phyloP scores from a whole-genome alignment of 1,140 invertebrate species.

The Hesperophylax magnus region DNA sequence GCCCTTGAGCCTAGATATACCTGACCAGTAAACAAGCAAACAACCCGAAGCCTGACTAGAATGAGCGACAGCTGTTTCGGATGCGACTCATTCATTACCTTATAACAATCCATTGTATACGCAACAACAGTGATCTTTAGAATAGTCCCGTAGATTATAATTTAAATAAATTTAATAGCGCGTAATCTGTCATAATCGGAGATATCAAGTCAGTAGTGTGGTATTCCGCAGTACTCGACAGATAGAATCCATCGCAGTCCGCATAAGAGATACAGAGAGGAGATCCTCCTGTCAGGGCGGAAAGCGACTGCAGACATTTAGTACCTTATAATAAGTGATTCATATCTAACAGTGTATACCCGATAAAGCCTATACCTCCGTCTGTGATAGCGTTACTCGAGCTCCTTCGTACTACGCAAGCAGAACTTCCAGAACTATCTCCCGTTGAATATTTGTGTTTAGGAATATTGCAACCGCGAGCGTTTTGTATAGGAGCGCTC shows the following conservation, averaged over 20 bases:
- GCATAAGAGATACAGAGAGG: neutral
- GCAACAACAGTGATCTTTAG: slow-evolving; percentile 36
- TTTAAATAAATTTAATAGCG: neutral
- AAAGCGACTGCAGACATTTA: neutral
- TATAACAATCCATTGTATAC: slow-evolving; percentile 43
- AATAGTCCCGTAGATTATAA: slow-evolving; percentile 36
- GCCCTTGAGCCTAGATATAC: neutral
- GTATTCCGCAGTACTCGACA: slow-evolving; percentile 9
- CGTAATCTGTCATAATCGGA: neutral
- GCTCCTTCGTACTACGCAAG: neutral
- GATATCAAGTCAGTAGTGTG: neutral
- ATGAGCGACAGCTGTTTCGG: neutral
- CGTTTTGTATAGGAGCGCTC: neutral
- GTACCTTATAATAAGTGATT: slow-evolving; percentile 22
- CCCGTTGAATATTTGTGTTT: slow-evolving; percentile 11
- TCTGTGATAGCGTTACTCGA: slow-evolving; percentile 55
- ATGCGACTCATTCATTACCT: neutral
- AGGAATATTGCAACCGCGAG: slow-evolving; percentile 14
- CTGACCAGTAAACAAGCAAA: too few species aligned
- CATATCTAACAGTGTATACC: slow-evolving; percentile 46
- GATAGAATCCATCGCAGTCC: neutral
- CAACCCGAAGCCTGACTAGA: too few species aligned
- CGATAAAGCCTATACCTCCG: slow-evolving; percentile 27
- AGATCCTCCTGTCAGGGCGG: too few species aligned
- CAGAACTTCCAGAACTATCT: neutral